Conservation (phyloP, 2,113 vertebrate genomes). For the Asarcornis scutulata region DNA sequence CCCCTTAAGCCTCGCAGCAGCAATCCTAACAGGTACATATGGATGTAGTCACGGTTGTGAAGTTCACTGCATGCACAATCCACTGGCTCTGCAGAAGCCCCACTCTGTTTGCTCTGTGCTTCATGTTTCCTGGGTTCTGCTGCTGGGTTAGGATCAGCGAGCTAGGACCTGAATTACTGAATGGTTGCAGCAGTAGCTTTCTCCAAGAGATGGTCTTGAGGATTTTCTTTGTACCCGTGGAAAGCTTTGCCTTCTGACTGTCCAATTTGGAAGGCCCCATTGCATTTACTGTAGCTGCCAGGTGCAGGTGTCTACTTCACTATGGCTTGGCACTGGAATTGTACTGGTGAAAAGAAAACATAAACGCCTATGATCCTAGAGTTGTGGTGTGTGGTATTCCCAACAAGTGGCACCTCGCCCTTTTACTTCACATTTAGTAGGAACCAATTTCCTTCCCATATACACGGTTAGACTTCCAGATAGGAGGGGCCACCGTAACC, state of each 20-base stretch:
- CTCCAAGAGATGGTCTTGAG: neutral
- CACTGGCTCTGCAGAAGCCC: neutral
- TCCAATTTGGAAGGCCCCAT: neutral
- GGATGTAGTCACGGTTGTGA: neutral
- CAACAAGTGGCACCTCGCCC: neutral
- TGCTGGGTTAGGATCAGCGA: neutral
- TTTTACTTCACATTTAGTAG: neutral
- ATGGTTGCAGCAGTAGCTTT: neutral
- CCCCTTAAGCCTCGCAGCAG: neutral
- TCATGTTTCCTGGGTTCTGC: neutral
- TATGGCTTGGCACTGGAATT: neutral
- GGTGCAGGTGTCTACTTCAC: neutral
- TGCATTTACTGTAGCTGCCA: neutral
- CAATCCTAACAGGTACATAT: rapidly evolving
- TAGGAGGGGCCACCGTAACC: neutral
- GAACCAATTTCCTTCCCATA: neutral
- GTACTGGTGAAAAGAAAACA: neutral
- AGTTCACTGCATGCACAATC: neutral
- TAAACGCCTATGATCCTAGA: neutral
- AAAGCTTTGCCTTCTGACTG: neutral
- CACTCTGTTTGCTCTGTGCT: neutral
- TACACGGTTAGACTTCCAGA: neutral
- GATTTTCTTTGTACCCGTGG: neutral
- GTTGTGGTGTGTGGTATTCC: neutral
- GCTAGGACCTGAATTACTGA: neutral